phyloP scores from a whole-genome alignment of 2,797 vertebrate genomes.

The Sternotherus odoratus region DNA sequence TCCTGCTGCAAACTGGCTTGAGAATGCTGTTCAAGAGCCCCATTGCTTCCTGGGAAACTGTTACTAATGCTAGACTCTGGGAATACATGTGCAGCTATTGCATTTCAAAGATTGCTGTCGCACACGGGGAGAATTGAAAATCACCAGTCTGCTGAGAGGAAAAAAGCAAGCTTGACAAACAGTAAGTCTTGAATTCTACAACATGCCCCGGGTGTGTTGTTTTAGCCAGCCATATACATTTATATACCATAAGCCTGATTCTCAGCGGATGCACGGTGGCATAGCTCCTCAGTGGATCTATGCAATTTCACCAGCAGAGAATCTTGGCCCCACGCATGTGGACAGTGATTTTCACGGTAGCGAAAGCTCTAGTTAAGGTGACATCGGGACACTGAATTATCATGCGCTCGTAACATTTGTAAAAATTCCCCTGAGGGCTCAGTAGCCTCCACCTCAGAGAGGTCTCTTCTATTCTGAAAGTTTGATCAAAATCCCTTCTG shows the following conservation, averaged over 20 bases:
- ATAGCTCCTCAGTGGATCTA: background rate
- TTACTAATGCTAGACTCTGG: background rate
- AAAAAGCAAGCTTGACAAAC: background rate
- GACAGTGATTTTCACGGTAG: background rate
- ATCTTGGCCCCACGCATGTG: background rate
- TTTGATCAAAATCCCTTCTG: background rate
- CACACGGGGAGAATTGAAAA: background rate
- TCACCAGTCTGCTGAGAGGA: background rate
- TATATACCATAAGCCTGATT: background rate
- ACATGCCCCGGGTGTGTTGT: background rate
- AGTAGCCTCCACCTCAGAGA: background rate
- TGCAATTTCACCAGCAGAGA: background rate
- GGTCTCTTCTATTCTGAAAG: background rate
- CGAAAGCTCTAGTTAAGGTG: background rate
- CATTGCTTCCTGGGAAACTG: background rate
- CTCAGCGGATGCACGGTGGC: background rate
- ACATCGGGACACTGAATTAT: background rate
- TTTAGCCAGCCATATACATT: background rate
- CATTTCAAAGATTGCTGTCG: background rate
- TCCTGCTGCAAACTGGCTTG: background rate
- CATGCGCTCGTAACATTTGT: background rate
- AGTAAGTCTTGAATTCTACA: background rate
- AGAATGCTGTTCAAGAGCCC: background rate
- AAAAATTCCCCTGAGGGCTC: background rate
- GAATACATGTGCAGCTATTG: background rate